A percentile compares a stretch with the other conserved stretches of the same genome.
Conservation (phyloP, 1,140 invertebrate genomes). For the Thalassaphorura encarpata region DNA sequence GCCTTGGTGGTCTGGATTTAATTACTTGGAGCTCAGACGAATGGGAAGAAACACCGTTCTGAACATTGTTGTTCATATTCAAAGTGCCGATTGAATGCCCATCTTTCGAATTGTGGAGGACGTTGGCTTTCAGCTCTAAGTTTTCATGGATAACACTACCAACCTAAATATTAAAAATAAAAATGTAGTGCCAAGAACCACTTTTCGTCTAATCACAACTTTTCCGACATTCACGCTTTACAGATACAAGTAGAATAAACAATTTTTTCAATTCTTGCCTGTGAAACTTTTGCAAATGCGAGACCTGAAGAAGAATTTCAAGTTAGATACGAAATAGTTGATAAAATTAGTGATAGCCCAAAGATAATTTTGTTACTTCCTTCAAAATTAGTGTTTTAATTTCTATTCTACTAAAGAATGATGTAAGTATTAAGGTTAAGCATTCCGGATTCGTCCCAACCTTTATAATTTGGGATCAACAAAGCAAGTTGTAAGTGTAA, state of each 20-base stretch:
- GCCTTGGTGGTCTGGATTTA: slow-evolving; percentile 3
- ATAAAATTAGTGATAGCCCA: neutral
- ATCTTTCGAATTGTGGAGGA: neutral
- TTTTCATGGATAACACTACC: slow-evolving; percentile 17
- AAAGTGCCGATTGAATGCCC: too few species aligned
- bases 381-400: too few species aligned
- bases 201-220: too few species aligned
- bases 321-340: neutral
- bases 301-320: slow-evolving; percentile 7
- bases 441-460: too few species aligned
- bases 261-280: slow-evolving; percentile 15
- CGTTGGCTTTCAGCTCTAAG: slow-evolving; percentile 10
- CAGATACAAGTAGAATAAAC: too few species aligned
- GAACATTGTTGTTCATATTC: too few species aligned
- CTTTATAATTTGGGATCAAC: too few species aligned
- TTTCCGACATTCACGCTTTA: too few species aligned
- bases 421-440: too few species aligned
- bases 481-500: too few species aligned
- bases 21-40: neutral
- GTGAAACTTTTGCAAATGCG: slow-evolving; percentile 15
- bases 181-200: neutral
- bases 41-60: neutral
- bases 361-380: too few species aligned
- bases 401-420: too few species aligned
- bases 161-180: slow-evolving; percentile 11